Evolutionary conservation across 2,113 vertebrate genomes (phyloP), one percentile per base, ranked within the genome.

Genomic region (Channa maculata): DNA sequence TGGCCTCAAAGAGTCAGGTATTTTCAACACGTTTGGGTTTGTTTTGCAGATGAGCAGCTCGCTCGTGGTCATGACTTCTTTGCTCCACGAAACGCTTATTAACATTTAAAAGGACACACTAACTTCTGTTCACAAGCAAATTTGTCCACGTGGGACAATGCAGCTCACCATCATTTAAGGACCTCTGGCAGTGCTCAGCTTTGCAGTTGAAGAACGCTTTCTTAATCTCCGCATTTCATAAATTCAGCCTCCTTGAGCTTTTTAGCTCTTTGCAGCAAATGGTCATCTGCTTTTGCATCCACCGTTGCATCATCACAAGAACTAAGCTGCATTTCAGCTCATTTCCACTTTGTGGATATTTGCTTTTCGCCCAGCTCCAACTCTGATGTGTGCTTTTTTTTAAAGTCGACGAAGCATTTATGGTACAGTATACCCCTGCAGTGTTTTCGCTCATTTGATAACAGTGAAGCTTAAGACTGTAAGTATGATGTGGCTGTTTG

Each of bases 1-100:
- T 85, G 89, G 49, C 24, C 44, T 14, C 77, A 85, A 71, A 82
- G 52, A 80, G 71, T 79, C 84, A 86, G 88, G 89, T 93, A 92
- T 74, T 80, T 46, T 65, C 34, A 0, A 5, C 37, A 24, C n/a
- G 7, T 65, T 51, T 59, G 53, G 38, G 3, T 63, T 75, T 51
- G 12, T n/a, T 2, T 59, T 69, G 24, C 54, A 39, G 36, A 38
- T 24, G 14, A 72, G 44, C 58, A 6, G 34, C 60, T 86, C 38
- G 61, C 11, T 51, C 57, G 0, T 13, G 39, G 9, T 43, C 44
- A 6, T 11, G 33, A 51, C 52, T 78, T 48, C 36, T 60, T 84
- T 1, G 38, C 60, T 36, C 50, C 45, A 39, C 54, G 45, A 77
- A 70, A 71, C 38, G 46, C 84, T 71, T 52, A 50, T 71, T 89